phyloP scores from a whole-genome alignment of 2,888 invertebrate species.

The Salticus scenicus region DNA sequence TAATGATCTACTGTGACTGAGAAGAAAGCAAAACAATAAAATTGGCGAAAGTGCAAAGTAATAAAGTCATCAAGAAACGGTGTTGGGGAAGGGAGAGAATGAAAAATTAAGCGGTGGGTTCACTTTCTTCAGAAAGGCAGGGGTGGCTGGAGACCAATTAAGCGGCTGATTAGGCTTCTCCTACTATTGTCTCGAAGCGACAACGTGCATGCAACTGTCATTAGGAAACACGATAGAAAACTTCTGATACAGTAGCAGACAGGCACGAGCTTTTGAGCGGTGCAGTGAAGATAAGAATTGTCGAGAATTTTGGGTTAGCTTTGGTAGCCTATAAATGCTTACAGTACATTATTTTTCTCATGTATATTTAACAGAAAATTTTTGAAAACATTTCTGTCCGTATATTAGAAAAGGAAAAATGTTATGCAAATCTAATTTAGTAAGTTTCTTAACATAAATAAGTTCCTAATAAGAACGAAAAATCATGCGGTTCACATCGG shows the following conservation, averaged over 20 bases:
- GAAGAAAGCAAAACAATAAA: constrained; percentile 21
- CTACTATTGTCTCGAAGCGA: constrained; percentile 62
- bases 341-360: too few species aligned
- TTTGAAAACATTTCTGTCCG: too few species aligned
- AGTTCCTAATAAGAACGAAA: too few species aligned
- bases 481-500: too few species aligned
- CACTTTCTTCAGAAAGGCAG: constrained; percentile 37
- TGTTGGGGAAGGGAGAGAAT: background rate
- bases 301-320: too few species aligned
- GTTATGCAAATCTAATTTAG: too few species aligned
- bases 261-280: too few species aligned
- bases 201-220: constrained; percentile 64
- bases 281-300: too few species aligned
- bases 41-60: constrained; percentile 29
- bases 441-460: too few species aligned
- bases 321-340: too few species aligned
- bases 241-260: background rate
- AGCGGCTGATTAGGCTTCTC: constrained; percentile 51
- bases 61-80: constrained; percentile 57
- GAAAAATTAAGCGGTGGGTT: background rate
- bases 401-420: too few species aligned
- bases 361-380: too few species aligned
- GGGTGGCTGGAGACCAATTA: constrained; percentile 56
- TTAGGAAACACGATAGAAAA: constrained; percentile 48
- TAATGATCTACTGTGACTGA: background rate